phyloP scores from a whole-genome alignment of 1,140 invertebrate genomes.

The Caenorhabditis inopinata region DNA sequence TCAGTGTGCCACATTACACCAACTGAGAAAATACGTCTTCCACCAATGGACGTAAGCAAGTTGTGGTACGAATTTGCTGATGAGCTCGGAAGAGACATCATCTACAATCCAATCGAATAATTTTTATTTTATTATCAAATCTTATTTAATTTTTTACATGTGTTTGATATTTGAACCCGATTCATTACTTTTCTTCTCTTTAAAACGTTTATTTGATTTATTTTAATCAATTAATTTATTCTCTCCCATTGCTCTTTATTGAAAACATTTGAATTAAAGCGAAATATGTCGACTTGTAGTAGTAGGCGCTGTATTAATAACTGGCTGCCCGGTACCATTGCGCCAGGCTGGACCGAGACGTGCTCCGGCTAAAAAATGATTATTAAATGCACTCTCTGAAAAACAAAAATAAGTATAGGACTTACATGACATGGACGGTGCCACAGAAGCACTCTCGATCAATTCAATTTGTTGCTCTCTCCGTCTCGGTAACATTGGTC shows the following conservation, averaged over 20 bases:
- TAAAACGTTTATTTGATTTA: background rate
- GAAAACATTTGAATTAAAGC: background rate
- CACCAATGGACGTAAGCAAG: slow-evolving; percentile 60
- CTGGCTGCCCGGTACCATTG: background rate
- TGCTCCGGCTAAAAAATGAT: background rate
- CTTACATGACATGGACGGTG: slow-evolving; percentile 12
- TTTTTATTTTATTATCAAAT: background rate
- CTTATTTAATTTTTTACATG: background rate
- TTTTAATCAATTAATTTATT: background rate
- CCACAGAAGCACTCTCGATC: background rate
- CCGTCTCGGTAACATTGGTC: background rate
- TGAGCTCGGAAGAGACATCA: slow-evolving; percentile 58
- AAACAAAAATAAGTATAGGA: background rate
- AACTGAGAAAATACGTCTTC: slow-evolving; percentile 54
- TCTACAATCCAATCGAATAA: slow-evolving; percentile 56
- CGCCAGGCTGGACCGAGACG: background rate
- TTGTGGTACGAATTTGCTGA: slow-evolving; percentile 62
- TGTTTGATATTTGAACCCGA: background rate
- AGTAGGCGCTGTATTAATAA: background rate
- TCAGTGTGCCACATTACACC: slow-evolving; percentile 64
- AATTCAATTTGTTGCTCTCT: slow-evolving; percentile 3
- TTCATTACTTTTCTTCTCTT: background rate
- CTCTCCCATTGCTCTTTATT: no score
- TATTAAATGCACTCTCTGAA: no score
- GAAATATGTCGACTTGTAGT: background rate